Percentiles rank a stretch among this genome's conserved stretches.
These are phyloP conservation scores for Stigmatopora nigra DNA, from an alignment of 2,113 vertebrate genomes.

Conservation along the genomic window DNA sequence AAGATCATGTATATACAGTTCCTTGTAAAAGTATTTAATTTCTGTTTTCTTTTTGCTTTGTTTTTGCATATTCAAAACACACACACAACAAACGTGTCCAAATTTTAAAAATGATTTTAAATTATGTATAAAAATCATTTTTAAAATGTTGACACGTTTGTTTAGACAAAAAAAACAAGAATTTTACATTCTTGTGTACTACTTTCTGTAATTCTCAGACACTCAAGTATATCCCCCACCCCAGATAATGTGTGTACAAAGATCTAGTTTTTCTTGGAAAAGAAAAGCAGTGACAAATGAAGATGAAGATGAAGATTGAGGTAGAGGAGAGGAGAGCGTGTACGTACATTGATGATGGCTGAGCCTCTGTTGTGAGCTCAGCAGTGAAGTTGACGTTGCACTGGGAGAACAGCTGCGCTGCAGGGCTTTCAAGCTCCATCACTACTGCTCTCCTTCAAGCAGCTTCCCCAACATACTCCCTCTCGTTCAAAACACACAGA, in stretches of 20 bases:
- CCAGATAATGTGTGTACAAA: background rate
- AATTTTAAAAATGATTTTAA: too few species aligned
- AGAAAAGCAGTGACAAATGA: constrained; percentile 7
- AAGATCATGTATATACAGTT: too few species aligned
- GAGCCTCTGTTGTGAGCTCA: constrained; percentile 59
- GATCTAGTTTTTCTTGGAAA: background rate
- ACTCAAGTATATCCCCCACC: background rate
- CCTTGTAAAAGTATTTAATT: too few species aligned
- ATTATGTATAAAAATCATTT: too few species aligned
- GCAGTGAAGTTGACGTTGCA: constrained; percentile 65
- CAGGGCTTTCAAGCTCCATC: constrained; percentile 68
- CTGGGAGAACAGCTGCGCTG: constrained; percentile 66
- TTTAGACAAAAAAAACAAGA: background rate
- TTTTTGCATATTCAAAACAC: too few species aligned
- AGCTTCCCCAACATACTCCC: constrained; percentile 48
- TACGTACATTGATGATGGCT: constrained; percentile 46
- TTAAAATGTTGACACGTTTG: too few species aligned
- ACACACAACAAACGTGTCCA: too few species aligned
- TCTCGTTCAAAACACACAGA: constrained; percentile 17
- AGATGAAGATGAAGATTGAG: constrained; percentile 20
- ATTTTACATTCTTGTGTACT: background rate
- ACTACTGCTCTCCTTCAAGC: constrained; percentile 71
- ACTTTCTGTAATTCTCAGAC: background rate
- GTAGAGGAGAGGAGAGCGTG: constrained; percentile 14
- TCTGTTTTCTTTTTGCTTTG: too few species aligned